Conservation (phyloP, 2,797 vertebrate genomes). For the Alcedo quadribrachys region DNA sequence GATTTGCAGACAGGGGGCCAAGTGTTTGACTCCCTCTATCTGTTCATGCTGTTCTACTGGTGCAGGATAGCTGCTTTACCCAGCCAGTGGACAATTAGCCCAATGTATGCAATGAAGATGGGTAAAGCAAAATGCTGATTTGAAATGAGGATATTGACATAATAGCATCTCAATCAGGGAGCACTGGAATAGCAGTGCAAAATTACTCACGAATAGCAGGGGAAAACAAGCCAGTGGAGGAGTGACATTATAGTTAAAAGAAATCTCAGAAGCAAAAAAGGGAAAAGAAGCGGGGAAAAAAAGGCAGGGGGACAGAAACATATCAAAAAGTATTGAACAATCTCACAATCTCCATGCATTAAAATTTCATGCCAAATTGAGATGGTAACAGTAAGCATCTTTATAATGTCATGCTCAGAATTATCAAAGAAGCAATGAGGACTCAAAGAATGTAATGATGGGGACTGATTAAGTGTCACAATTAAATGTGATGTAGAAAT, state of each 20-base stretch:
- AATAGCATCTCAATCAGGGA: conserved; percentile 61
- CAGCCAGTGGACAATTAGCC: conserved; percentile 61
- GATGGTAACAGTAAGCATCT: background rate
- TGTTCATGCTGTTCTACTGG: conserved; percentile 15
- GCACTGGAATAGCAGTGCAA: conserved; percentile 37
- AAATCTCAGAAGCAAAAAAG: background rate
- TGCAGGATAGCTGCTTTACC: conserved; percentile 27
- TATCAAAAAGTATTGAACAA: conserved; percentile 29
- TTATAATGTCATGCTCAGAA: background rate
- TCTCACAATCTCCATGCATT: background rate
- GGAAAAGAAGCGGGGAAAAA: accelerated
- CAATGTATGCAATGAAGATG: conserved; percentile 39
- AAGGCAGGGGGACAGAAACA: background rate
- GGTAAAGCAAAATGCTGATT: conserved; percentile 57
- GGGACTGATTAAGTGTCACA: background rate
- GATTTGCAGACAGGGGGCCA: conserved; percentile 62
- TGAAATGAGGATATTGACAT: conserved; percentile 67
- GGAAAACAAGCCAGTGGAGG: conserved; percentile 24
- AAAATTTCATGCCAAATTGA: background rate
- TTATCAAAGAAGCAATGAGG: background rate
- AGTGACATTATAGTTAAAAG: conserved; percentile 25
- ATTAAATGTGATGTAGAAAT: background rate
- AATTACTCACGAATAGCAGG: conserved; percentile 37
- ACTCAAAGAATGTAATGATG: background rate
- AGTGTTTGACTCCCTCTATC: conserved; percentile 56